These are phyloP conservation scores for Aleiodes testaceus DNA, from an alignment of 2,888 invertebrate species.

Conservation along the genomic window DNA sequence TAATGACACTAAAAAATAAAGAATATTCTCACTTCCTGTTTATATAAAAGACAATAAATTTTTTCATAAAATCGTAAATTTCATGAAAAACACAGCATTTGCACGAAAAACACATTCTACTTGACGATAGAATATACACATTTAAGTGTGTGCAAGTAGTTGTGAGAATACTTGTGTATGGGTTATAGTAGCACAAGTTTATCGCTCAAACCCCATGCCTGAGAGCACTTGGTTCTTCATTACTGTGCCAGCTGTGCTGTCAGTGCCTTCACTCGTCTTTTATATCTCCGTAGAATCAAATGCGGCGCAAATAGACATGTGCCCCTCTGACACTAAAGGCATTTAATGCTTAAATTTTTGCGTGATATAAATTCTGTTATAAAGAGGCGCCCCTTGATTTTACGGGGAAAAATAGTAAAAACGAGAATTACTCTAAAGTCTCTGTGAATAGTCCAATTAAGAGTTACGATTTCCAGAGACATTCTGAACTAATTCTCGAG, in stretches of 20 bases:
- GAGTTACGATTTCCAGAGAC: too few relatives aligned
- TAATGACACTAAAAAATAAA: too few relatives aligned
- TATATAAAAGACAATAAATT: slow-evolving; percentile 18
- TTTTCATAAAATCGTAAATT: background rate
- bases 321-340: too few relatives aligned
- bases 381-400: too few relatives aligned
- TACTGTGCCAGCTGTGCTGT: slow-evolving; percentile 34
- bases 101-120: slow-evolving; percentile 23
- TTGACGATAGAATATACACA: slow-evolving; percentile 23
- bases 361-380: too few relatives aligned
- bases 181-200: slow-evolving; percentile 32
- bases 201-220: slow-evolving; percentile 21
- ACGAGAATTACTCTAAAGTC: too few relatives aligned
- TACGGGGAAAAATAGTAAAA: too few relatives aligned
- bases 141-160: slow-evolving; percentile 20
- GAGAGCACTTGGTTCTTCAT: slow-evolving; percentile 39
- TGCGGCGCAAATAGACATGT: background rate
- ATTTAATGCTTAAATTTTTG: too few relatives aligned
- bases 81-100: background rate
- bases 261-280: slow-evolving; percentile 13
- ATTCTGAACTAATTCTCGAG: too few relatives aligned
- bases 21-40: slow-evolving; percentile 1
- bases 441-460: too few relatives aligned
- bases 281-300: slow-evolving; percentile 17
- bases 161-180: background rate